Evolutionary conservation across 2,888 invertebrate genomes (phyloP).

Genomic region (Pristionchus mayeri): DNA sequence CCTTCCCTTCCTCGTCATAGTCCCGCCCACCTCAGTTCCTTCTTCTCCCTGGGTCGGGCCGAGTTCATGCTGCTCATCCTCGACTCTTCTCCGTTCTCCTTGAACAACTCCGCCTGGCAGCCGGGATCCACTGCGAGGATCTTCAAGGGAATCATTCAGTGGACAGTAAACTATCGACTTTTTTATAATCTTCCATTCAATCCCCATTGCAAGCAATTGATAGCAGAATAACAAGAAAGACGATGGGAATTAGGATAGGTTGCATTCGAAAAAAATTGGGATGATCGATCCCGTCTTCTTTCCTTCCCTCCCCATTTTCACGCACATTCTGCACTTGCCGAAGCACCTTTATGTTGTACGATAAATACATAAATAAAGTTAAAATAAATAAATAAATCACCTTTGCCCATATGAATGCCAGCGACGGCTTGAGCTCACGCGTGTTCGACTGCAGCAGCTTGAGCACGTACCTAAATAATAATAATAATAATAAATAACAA

Average conservation of each 20-base stretch:
- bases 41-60: conserved; percentile 37
- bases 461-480: conserved; percentile 78
- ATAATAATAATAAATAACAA: neutral
- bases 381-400: too few relatives aligned
- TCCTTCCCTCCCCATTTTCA: too few relatives aligned
- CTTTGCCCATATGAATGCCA: conserved; percentile 99
- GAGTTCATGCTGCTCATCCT: conserved; percentile 24
- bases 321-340: too few relatives aligned
- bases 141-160: neutral
- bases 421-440: conserved; percentile 88
- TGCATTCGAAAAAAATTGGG: too few relatives aligned
- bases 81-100: conserved; percentile 60
- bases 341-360: too few relatives aligned
- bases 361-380: too few relatives aligned
- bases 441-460: conserved; percentile 88
- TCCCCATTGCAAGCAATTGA: too few relatives aligned
- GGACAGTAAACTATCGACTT: too few relatives aligned
- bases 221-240: too few relatives aligned
- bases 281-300: too few relatives aligned
- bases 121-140: conserved; percentile 93
- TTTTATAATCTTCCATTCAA: too few relatives aligned
- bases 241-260: too few relatives aligned
- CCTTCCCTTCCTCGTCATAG: neutral
- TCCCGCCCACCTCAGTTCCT: conserved; percentile 46
- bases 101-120: conserved; percentile 89